A percentile compares a stretch with the other conserved stretches of the same genome.
Conservation (phyloP, 2,888 invertebrate genomes). For the Chrysina gloriosa region DNA sequence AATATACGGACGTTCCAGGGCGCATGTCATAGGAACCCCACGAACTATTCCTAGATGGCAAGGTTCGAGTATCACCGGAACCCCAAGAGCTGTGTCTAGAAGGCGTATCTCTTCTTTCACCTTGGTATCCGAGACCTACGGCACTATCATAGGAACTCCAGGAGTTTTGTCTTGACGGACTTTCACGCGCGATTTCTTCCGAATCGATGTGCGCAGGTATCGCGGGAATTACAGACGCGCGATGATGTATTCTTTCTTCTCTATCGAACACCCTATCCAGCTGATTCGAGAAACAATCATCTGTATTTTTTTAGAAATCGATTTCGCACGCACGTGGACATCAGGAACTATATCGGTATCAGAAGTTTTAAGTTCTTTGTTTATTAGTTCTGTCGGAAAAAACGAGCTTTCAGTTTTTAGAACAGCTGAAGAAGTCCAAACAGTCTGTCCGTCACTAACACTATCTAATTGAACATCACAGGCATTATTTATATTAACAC, state of each 20-base stretch:
- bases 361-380: constrained; percentile 49
- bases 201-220: constrained; percentile 53
- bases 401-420: constrained; percentile 54
- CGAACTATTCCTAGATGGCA: constrained; percentile 77
- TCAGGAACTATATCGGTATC: constrained; percentile 59
- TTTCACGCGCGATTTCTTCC: constrained; percentile 62
- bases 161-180: constrained; percentile 78
- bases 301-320: constrained; percentile 66
- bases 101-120: constrained; percentile 70
- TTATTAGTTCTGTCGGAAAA: constrained; percentile 45
- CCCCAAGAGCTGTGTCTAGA: constrained; percentile 88
- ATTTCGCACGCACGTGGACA: constrained; percentile 65
- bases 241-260: constrained; percentile 69
- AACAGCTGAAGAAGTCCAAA: constrained; percentile 66
- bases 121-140: constrained; percentile 70
- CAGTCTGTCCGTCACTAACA: constrained; percentile 56
- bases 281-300: constrained; percentile 78
- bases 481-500: constrained; percentile 59
- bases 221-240: constrained; percentile 60
- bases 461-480: constrained; percentile 63
- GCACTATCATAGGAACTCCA: constrained; percentile 85
- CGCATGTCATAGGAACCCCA: constrained; percentile 79
- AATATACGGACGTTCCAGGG: constrained; percentile 59
- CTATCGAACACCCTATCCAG: constrained; percentile 78
- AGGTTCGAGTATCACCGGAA: constrained; percentile 75